Percentiles rank a stretch among this genome's conserved stretches.
These are phyloP conservation scores for Azemiops feae DNA, from an alignment of 2,113 vertebrate species.

Conservation along the genomic window DNA sequence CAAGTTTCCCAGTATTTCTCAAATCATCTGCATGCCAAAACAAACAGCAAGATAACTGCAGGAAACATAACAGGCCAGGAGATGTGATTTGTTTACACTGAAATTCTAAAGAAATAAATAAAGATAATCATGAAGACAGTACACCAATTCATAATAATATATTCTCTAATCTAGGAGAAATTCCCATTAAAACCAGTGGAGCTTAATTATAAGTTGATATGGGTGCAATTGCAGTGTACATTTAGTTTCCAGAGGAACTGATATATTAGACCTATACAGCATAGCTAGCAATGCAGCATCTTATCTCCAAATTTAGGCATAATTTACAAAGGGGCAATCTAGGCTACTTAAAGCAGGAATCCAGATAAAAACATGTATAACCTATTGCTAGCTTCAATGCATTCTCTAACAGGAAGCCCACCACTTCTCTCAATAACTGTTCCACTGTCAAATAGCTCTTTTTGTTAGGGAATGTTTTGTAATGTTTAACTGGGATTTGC, in stretches of 20 bases:
- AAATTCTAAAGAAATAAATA: conserved; percentile 16
- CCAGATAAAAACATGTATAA: neutral
- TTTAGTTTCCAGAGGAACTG: neutral
- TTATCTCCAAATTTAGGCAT: neutral
- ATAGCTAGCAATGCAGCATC: neutral
- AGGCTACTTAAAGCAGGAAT: neutral
- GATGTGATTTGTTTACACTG: neutral
- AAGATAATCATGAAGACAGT: neutral
- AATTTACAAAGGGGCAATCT: neutral
- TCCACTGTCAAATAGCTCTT: neutral
- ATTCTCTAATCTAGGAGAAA: neutral
- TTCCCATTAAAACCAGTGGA: neutral
- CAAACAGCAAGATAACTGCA: conserved; percentile 37
- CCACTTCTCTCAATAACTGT: neutral
- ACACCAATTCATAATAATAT: neutral
- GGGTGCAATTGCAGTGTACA: neutral
- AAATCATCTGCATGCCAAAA: conserved; percentile 52
- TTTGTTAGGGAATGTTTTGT: neutral
- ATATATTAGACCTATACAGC: neutral
- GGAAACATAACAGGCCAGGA: neutral
- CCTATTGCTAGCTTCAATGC: neutral
- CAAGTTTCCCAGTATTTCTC: conserved; percentile 47
- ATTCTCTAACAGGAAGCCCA: neutral
- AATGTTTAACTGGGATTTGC: neutral
- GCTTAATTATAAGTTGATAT: neutral